These are phyloP conservation scores for Chaetops frenatus DNA, from an alignment of 2,113 vertebrate species.

Conservation along the genomic window DNA sequence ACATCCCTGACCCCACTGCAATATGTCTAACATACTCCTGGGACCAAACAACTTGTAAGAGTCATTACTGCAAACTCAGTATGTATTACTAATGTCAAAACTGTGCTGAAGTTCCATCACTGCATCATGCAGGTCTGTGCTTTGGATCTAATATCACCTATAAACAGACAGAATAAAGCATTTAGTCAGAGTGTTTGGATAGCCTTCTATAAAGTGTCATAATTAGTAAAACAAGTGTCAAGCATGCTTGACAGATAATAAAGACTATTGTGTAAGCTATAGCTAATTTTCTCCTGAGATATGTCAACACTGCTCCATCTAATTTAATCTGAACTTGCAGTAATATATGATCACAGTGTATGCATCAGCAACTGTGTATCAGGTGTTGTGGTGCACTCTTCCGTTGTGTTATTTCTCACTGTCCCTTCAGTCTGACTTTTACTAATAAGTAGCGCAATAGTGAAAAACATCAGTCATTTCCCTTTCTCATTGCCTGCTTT, in stretches of 20 bases:
- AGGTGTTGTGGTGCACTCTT: not conserved
- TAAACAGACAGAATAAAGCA: not conserved
- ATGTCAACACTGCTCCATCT: not conserved
- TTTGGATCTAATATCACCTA: not conserved
- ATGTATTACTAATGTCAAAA: not conserved
- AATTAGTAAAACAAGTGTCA: not conserved
- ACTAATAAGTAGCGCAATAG: not conserved
- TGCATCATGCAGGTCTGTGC: not conserved
- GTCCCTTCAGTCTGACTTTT: not conserved
- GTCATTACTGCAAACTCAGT: not conserved
- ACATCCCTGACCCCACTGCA: not conserved
- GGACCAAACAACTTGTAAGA: not conserved
- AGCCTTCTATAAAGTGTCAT: not conserved
- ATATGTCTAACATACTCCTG: not conserved
- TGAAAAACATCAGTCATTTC: not conserved
- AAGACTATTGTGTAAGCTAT: not conserved
- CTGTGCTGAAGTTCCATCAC: not conserved
- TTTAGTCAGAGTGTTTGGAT: not conserved
- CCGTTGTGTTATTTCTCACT: not conserved
- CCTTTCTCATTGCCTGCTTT: not conserved
- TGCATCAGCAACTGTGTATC: not conserved
- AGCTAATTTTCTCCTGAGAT: not conserved
- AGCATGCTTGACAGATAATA: not conserved
- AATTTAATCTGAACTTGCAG: not conserved
- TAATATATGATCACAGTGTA: not conserved